These are phyloP conservation scores for Porphyrio hochstetteri DNA, from an alignment of 2,113 vertebrate species.

Conservation along the genomic window DNA sequence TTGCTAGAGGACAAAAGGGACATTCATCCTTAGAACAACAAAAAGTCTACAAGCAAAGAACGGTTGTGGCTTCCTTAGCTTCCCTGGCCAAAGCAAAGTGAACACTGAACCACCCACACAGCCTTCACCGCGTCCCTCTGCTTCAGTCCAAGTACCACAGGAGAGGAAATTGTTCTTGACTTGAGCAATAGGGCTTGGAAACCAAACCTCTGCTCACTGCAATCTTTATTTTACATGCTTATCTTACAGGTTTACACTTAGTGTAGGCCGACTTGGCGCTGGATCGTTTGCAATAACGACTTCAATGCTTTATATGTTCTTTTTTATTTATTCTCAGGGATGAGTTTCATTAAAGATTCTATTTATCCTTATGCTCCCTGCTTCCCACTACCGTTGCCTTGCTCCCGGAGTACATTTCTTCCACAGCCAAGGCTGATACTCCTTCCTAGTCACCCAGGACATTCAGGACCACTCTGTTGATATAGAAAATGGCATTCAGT, in stretches of 20 bases:
- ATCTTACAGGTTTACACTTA: not conserved
- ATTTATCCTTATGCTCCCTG: not conserved
- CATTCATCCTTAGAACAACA: slow-evolving; percentile 25
- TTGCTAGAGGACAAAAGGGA: slow-evolving; percentile 19
- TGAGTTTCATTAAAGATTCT: not conserved
- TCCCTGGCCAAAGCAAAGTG: slow-evolving; percentile 22
- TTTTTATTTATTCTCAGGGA: not conserved
- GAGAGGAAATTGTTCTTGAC: not conserved
- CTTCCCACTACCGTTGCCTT: not conserved
- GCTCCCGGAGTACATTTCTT: not conserved
- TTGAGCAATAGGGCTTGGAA: not conserved
- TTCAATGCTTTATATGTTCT: not conserved
- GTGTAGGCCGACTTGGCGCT: not conserved
- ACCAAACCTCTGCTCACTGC: not conserved
- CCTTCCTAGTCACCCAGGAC: not conserved
- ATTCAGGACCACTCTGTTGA: not conserved
- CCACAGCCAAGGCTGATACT: not conserved
- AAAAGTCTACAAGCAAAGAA: not conserved
- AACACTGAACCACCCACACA: not conserved
- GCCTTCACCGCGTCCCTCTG: not conserved
- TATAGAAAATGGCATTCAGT: not conserved
- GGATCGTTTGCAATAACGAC: not conserved
- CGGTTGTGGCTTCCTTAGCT: not conserved
- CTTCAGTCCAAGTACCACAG: not conserved
- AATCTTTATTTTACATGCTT: not conserved